Base-by-base conservation (phyloP, 2,888 invertebrate genomes). In the Euplagia quadripunctaria region DNA sequence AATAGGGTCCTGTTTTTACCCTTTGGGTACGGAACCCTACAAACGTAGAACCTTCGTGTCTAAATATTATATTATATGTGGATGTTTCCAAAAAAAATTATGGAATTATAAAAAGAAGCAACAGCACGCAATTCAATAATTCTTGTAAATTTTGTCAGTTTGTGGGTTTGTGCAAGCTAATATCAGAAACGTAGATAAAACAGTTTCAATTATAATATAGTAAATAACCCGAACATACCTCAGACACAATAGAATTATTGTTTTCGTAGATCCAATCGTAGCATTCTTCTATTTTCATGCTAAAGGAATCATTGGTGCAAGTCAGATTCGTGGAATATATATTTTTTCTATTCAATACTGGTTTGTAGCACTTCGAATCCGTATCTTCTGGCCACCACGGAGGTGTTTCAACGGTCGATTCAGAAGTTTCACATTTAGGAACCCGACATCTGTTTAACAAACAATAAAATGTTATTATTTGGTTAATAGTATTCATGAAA, bases 181-280 rank as follows among this genome's bases (percentile, higher is more conserved):
- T n/a, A n/a, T n/a, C n/a, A n/a, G n/a, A n/a, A n/a, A n/a, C n/a
- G n/a, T n/a, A n/a, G 14, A 46, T 43, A 42, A 41, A 69, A 63
- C 17, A 64, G 17, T 17, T 43, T 8, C 3, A 12, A 52, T 52
- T 11, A 41, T 17, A 51, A 49, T 68, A 41, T 11, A 17, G 20
- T 16, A 51, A 31, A 31, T 31, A 31, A 31, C 31, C 31, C 31
- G 31, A 14, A 70, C 86, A 82, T 86, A 94, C 94, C 86, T 90
- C 91, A 58, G 93, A 84, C 5, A 93, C 89, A 41, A 93, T 91
- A 4, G 94, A 93, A 84, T 94, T 91, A 52, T 89, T 82, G 70
- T 89, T 90, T 79, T 92, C 93, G 72, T 93, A 94, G 61, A 93
- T 84, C 94, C 94, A 94, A 68, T 92, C 88, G n/a, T 86, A 80